Evolutionary conservation across 2,113 vertebrate genomes (phyloP).

Genomic region (Anser brachyrhynchus): DNA sequence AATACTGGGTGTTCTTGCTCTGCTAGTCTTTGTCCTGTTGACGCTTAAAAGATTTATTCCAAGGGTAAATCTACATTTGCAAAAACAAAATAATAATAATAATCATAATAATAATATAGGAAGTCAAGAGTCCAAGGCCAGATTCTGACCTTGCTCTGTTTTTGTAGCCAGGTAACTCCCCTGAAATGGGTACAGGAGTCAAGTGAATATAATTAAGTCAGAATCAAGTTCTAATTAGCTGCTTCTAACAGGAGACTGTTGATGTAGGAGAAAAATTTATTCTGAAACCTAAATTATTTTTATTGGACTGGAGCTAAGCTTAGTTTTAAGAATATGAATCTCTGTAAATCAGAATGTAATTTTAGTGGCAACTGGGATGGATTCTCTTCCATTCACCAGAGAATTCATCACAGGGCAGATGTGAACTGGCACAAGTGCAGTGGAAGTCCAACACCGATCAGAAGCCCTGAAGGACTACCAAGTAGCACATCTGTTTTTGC

Average conservation of each 20-base stretch:
- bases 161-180: not conserved
- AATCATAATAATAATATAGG: not conserved
- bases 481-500: not conserved
- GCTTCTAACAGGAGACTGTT: not conserved
- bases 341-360: not conserved
- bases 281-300: not conserved
- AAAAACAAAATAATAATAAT: not conserved
- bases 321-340: not conserved
- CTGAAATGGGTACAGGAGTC: not conserved
- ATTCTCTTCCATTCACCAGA: not conserved
- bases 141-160: not conserved
- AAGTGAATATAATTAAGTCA: not conserved
- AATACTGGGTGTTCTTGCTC: conserved; percentile 72
- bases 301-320: not conserved
- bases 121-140: not conserved
- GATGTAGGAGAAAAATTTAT: not conserved
- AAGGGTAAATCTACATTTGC: conserved; percentile 69
- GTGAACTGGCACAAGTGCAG: not conserved
- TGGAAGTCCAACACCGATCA: not conserved
- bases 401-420: not conserved
- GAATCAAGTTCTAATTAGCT: not conserved
- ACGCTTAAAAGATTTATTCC: conserved; percentile 75
- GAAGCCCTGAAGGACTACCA: not conserved
- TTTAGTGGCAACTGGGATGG: not conserved
- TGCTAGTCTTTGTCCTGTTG: conserved; percentile 76